These are phyloP conservation scores for Myiozetetes cayanensis DNA, from an alignment of 2,113 vertebrate genomes.

Conservation along the genomic window DNA sequence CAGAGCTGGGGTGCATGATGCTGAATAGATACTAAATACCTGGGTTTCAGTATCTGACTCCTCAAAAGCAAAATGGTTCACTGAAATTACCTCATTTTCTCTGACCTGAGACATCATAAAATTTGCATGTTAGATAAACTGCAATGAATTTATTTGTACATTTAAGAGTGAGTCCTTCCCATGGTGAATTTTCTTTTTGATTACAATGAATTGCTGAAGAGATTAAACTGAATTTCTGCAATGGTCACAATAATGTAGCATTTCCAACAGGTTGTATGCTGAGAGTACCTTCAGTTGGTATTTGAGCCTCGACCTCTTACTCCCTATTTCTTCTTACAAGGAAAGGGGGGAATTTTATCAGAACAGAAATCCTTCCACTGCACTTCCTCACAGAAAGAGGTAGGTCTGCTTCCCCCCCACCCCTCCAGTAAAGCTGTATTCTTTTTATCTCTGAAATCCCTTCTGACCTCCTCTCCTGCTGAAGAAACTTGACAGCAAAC, in stretches of 20 bases:
- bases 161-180: no score
- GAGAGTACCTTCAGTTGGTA: neutral
- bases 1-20: no score
- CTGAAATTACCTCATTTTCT: no score
- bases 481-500: neutral
- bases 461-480: neutral
- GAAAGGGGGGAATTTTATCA: neutral
- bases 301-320: neutral
- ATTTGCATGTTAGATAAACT: no score
- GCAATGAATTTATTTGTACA: no score
- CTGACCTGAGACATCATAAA: no score
- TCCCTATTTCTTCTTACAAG: neutral
- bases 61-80: no score
- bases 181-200: no score
- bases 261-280: neutral
- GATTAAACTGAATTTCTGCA: neutral
- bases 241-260: neutral
- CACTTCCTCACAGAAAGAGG: neutral
- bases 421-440: neutral
- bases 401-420: neutral
- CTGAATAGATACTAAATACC: no score
- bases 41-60: no score
- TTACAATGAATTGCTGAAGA: neutral
- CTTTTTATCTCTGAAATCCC: neutral
- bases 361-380: neutral